These are phyloP conservation scores for Nemotelus pantherinus DNA, from an alignment of 2,888 invertebrate genomes.

Conservation along the genomic window DNA sequence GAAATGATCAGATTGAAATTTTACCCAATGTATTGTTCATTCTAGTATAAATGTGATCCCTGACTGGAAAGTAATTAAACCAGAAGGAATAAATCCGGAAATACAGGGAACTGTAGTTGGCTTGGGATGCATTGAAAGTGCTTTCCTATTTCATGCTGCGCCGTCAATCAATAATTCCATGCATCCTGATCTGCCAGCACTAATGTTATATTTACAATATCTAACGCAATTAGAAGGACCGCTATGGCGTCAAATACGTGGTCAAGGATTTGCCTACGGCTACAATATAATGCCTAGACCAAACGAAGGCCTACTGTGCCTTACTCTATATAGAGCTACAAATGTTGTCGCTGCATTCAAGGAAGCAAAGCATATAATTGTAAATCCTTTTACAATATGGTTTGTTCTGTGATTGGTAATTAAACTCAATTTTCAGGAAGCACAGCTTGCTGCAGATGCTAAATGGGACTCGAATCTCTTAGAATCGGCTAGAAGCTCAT, in stretches of 20 bases:
- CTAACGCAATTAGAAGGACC: conserved; percentile 76
- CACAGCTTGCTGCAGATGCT: conserved; percentile 46
- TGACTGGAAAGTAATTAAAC: conserved; percentile 56
- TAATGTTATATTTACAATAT: conserved; percentile 84
- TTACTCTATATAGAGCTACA: conserved; percentile 80
- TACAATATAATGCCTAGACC: conserved; percentile 73
- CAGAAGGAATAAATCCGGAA: conserved; percentile 59
- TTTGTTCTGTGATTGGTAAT: background rate
- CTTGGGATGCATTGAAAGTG: conserved; percentile 83
- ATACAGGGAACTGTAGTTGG: conserved; percentile 76
- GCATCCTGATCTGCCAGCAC: conserved; percentile 75
- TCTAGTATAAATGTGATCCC: conserved; percentile 47
- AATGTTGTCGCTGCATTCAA: conserved; percentile 82
- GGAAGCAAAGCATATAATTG: conserved; percentile 79
- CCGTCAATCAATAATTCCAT: conserved; percentile 73
- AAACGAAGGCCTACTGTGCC: conserved; percentile 76
- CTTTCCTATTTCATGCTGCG: conserved; percentile 75
- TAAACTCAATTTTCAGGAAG: conserved; percentile 47
- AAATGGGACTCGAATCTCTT: conserved; percentile 79
- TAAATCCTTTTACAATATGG: conserved; percentile 60
- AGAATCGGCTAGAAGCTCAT: conserved; percentile 84
- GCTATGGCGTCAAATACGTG: conserved; percentile 88
- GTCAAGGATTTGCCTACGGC: conserved; percentile 85
- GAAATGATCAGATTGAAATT: too few relatives aligned
- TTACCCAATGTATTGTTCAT: background rate